Evolutionary conservation across 1,140 invertebrate genomes (phyloP).

Genomic region (Drosophila ohnishii): DNA sequence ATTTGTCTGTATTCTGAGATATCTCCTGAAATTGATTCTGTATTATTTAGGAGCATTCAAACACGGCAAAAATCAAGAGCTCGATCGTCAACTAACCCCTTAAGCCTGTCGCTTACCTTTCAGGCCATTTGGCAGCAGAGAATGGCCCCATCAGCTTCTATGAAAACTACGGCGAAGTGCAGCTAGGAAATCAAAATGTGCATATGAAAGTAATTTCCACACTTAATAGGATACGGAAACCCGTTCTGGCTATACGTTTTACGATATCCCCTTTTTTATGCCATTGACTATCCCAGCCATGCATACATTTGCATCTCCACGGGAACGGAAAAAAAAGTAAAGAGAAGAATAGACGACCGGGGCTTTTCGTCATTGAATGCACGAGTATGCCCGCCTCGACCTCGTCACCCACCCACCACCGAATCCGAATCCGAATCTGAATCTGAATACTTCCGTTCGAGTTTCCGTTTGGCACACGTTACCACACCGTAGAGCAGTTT

Average conservation of each 20-base stretch:
- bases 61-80: neutral
- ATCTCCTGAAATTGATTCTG: neutral
- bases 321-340: conserved; percentile 1
- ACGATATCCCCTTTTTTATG: conserved; percentile 72
- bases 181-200: conserved; percentile 79
- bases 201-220: conserved; percentile 80
- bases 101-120: neutral
- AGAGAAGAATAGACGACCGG: conserved; percentile 7
- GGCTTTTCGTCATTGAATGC: conserved; percentile 64
- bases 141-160: conserved; percentile 9
- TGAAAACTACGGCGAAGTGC: conserved; percentile 39
- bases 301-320: conserved; percentile 59
- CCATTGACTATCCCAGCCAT: conserved; percentile 61
- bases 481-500: conserved; percentile 31
- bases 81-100: neutral
- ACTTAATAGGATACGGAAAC: conserved; percentile 79
- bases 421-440: conserved; percentile 9
- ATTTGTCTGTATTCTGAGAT: neutral
- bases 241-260: conserved; percentile 72
- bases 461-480: conserved; percentile 68
- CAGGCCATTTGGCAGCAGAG: conserved; percentile 13
- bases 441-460: conserved; percentile 65
- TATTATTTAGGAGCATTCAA: neutral
- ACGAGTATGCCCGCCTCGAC: conserved; percentile 41
- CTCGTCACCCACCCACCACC: conserved; percentile 41